These are phyloP conservation scores for Chaetorhynchus papuensis DNA, from an alignment of 2,113 vertebrate genomes.

Conservation along the genomic window DNA sequence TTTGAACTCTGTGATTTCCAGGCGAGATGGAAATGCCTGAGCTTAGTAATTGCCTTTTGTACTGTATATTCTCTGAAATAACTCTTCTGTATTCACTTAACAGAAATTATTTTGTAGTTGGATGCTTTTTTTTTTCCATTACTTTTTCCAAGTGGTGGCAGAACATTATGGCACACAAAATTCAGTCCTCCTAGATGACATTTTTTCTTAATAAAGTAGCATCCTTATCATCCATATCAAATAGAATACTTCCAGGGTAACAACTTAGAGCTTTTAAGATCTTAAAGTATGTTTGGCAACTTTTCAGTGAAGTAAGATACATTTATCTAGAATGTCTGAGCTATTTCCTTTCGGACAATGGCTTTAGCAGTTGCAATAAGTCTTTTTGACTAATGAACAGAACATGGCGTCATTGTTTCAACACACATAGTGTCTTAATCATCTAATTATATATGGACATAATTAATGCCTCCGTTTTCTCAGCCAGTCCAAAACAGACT, in stretches of 20 bases:
- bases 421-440: neutral
- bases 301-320: neutral
- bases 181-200: neutral
- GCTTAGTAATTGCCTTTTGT: neutral
- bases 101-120: neutral
- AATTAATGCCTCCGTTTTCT: neutral
- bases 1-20: neutral
- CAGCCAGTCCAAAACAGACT: neutral
- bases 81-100: neutral
- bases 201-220: neutral
- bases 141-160: neutral
- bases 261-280: neutral
- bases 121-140: neutral
- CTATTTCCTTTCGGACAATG: neutral
- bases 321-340: neutral
- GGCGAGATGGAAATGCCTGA: neutral
- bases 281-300: neutral
- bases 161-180: neutral
- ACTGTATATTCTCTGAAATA: neutral
- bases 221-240: neutral
- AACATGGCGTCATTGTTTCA: neutral
- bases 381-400: neutral
- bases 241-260: neutral
- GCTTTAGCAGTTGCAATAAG: neutral
- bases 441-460: neutral